phyloP scores from a whole-genome alignment of 1,140 invertebrate genomes.

The Euglossa dilemma region DNA sequence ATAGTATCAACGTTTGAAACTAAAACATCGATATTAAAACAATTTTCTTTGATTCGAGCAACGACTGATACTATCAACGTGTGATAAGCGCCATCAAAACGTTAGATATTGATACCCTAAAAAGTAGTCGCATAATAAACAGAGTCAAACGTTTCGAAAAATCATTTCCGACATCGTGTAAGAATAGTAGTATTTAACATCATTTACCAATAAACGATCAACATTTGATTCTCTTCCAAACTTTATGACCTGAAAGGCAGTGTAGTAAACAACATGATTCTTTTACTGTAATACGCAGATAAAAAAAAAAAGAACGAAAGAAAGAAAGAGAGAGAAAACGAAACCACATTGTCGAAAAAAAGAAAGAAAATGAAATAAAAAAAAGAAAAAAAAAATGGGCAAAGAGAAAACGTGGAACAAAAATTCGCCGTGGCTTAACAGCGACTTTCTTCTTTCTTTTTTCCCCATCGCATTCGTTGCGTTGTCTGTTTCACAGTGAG shows the following conservation, averaged over 20 bases:
- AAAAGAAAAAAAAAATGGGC: slow-evolving; percentile 24
- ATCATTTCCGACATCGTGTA: neutral
- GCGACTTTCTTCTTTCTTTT: slow-evolving; percentile 59
- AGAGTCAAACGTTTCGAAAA: neutral
- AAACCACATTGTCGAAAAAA: slow-evolving; percentile 6
- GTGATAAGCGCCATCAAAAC: neutral
- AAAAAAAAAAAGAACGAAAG: neutral
- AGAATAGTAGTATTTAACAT: neutral
- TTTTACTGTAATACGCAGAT: neutral
- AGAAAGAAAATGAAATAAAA: slow-evolving; percentile 30
- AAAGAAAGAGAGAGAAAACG: slow-evolving; percentile 15
- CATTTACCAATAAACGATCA: neutral
- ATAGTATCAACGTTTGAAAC: neutral
- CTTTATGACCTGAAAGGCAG: slow-evolving; percentile 1
- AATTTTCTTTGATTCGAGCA: neutral
- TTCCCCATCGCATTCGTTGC: slow-evolving; percentile 58
- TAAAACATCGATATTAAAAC: neutral
- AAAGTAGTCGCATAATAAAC: slow-evolving; percentile 1
- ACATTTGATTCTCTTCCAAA: neutral
- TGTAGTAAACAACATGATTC: neutral
- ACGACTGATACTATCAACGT: neutral
- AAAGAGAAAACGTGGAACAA: slow-evolving; percentile 26
- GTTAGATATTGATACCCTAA: neutral
- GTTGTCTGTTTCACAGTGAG: slow-evolving; percentile 37
- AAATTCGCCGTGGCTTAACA: slow-evolving; percentile 69